These are phyloP conservation scores for Diogma glabrata DNA, from an alignment of 2,888 invertebrate genomes.

Conservation along the genomic window DNA sequence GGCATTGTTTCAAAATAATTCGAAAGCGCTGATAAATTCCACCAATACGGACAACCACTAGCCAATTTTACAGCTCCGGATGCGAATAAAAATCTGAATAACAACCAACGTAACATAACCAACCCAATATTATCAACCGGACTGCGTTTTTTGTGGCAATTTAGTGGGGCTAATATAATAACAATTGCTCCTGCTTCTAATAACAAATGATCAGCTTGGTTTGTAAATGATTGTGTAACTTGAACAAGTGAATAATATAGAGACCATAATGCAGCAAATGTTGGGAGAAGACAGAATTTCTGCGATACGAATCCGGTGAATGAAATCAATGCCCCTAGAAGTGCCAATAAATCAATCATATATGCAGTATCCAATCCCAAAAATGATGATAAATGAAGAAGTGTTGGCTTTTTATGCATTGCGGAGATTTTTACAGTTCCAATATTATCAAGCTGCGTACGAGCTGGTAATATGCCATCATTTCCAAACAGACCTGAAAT, in stretches of 20 bases:
- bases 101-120: constrained; percentile 48
- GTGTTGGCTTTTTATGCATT: constrained; percentile 49
- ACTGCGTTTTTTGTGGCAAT: constrained; percentile 27
- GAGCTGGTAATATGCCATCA: constrained; percentile 59
- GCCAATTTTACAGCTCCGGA: constrained; percentile 59
- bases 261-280: constrained; percentile 53
- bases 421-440: constrained; percentile 18
- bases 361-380: constrained; percentile 52
- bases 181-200: constrained; percentile 62
- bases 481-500: constrained; percentile 59
- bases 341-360: constrained; percentile 53
- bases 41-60: constrained; percentile 63
- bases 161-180: constrained; percentile 54
- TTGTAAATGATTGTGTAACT: constrained; percentile 48
- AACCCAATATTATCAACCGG: constrained; percentile 18
- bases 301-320: constrained; percentile 52
- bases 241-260: constrained; percentile 63
- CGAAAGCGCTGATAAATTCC: constrained; percentile 53
- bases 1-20: constrained; percentile 65
- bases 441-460: constrained; percentile 34
- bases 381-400: constrained; percentile 53
- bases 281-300: constrained; percentile 45
- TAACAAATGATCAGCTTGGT: constrained; percentile 55
- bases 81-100: constrained; percentile 59
- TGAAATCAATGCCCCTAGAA: constrained; percentile 51